A percentile compares a stretch with the other conserved stretches of the same genome.
phyloP scores from a whole-genome alignment of 2,888 invertebrate genomes.

The Ennomos quercinarius region DNA sequence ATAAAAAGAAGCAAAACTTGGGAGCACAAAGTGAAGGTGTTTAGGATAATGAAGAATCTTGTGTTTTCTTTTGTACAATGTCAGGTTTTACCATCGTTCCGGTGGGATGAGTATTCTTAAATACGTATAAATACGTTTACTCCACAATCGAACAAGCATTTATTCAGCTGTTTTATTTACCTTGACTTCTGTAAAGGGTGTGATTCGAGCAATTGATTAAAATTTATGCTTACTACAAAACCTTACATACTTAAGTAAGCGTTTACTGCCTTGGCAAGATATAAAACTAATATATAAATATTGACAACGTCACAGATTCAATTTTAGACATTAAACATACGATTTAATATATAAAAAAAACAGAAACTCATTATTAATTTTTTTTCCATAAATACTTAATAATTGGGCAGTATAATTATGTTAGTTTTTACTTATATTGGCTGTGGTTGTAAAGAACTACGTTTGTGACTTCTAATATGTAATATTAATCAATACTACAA shows the following conservation, averaged over 20 bases:
- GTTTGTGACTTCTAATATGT: constrained; percentile 12
- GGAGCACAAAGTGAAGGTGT: background rate
- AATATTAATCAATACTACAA: constrained; percentile 2
- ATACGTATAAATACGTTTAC: background rate
- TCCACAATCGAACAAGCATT: background rate
- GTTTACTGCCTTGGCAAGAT: too few relatives aligned
- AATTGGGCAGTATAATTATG: too few relatives aligned
- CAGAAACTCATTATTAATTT: too few relatives aligned
- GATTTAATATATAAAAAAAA: too few relatives aligned
- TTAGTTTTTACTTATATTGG: background rate
- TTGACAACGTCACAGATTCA: too few relatives aligned
- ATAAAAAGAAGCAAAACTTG: background rate
- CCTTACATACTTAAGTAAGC: too few relatives aligned
- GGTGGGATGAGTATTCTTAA: constrained; percentile 17
- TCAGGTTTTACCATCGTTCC: constrained; percentile 14
- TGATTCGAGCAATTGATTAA: too few relatives aligned
- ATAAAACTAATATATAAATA: too few relatives aligned
- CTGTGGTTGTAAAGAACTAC: background rate
- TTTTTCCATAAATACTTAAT: too few relatives aligned
- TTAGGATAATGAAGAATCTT: constrained; percentile 1
- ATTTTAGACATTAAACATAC: too few relatives aligned
- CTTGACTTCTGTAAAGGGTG: background rate
- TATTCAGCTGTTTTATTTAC: background rate
- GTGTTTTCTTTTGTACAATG: constrained; percentile 17
- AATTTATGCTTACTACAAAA: too few relatives aligned